These are phyloP conservation scores for Austrofundulus limnaeus DNA, from an alignment of 2,113 vertebrate genomes.

Conservation along the genomic window DNA sequence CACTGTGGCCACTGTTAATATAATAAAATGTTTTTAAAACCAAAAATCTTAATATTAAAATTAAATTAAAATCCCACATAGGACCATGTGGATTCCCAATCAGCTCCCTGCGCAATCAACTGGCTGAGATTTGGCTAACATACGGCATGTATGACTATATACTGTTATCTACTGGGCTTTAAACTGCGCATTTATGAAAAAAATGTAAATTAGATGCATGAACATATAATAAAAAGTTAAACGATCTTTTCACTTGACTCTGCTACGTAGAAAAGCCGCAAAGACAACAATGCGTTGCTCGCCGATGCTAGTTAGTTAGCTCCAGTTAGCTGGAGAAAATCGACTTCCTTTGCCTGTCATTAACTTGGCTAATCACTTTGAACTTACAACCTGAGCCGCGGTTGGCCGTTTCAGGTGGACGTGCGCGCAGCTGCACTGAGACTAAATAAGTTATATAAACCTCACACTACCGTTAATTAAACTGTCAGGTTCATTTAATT, in stretches of 20 bases:
- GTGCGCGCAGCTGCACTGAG: rapidly evolving
- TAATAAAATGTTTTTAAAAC: not conserved
- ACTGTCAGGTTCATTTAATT: slow-evolving; percentile 50
- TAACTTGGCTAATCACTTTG: slow-evolving; percentile 27
- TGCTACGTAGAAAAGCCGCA: not conserved
- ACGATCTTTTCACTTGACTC: not conserved
- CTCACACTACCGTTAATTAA: slow-evolving; percentile 3
- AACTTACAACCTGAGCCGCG: not conserved
- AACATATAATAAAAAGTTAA: not conserved
- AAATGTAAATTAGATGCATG: rapidly evolving
- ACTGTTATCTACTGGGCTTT: not conserved
- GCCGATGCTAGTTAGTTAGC: slow-evolving; percentile 39
- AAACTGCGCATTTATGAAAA: not conserved
- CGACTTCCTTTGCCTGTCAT: slow-evolving; percentile 48
- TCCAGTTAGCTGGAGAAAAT: slow-evolving; percentile 34
- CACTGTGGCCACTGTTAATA: not conserved
- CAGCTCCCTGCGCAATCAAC: slow-evolving; percentile 66
- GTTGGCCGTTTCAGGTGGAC: not conserved
- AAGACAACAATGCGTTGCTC: slow-evolving; percentile 70
- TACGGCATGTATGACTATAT: not conserved
- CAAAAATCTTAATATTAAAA: not conserved
- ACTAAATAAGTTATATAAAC: not conserved
- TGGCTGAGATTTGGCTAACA: slow-evolving; percentile 54
- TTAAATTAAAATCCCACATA: slow-evolving; percentile 5
- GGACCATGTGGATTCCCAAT: slow-evolving; percentile 64